A percentile compares a stretch with the other conserved stretches of the same genome.
These are phyloP conservation scores for Tridacna crocea DNA, from an alignment of 2,888 invertebrate species.

Conservation along the genomic window DNA sequence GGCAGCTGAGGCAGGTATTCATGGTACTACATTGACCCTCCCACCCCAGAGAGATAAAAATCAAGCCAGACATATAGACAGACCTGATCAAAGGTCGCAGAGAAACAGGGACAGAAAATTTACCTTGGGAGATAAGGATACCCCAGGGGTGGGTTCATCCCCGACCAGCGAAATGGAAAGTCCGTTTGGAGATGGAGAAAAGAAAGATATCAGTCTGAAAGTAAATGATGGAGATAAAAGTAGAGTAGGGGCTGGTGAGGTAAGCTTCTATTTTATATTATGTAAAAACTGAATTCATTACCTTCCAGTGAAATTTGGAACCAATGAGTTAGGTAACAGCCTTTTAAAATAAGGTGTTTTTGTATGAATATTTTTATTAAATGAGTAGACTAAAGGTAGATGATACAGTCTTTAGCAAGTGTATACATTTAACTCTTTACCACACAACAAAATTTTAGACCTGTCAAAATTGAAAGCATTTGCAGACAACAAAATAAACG, in stretches of 20 bases:
- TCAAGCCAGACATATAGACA: constrained; percentile 42
- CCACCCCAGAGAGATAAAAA: constrained; percentile 62
- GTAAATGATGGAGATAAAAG: not conserved
- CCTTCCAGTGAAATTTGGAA: not conserved
- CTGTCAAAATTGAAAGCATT: too few species aligned
- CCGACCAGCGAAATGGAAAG: constrained; percentile 63
- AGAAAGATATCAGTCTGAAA: not conserved
- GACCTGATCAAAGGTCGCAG: constrained; percentile 34
- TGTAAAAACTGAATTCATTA: too few species aligned
- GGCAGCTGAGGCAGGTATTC: constrained; percentile 59
- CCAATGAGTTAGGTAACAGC: too few species aligned
- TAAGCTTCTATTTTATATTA: not conserved
- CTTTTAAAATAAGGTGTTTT: too few species aligned
- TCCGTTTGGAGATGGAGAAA: not conserved
- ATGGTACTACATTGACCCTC: constrained; percentile 64
- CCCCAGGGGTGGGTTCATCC: constrained; percentile 62
- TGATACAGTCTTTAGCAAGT: too few species aligned
- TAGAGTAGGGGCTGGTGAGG: not conserved
- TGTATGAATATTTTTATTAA: too few species aligned
- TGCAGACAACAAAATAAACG: too few species aligned
- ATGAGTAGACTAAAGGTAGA: too few species aligned
- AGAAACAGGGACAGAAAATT: constrained; percentile 37
- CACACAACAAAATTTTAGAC: too few species aligned
- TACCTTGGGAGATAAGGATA: constrained; percentile 38
- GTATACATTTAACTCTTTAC: too few species aligned